These are phyloP conservation scores for Andrena bucephala DNA, from an alignment of 2,888 invertebrate genomes.

Conservation along the genomic window DNA sequence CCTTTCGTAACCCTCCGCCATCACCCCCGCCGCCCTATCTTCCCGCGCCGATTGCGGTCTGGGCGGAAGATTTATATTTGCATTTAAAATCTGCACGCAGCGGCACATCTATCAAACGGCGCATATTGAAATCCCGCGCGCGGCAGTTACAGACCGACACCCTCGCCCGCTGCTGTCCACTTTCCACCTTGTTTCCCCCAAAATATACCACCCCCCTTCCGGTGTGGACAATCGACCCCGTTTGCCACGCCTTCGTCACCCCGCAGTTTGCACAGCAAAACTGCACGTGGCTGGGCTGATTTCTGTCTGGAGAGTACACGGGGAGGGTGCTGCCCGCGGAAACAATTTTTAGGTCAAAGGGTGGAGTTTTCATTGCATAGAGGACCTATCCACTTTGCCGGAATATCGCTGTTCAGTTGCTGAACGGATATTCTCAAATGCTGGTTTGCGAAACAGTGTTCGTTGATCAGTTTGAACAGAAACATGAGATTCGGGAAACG, in stretches of 20 bases:
- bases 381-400: too few species aligned
- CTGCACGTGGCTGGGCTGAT: not conserved
- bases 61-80: conserved; percentile 74
- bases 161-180: conserved; percentile 22
- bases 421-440: too few species aligned
- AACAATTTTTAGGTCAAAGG: not conserved
- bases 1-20: conserved; percentile 5
- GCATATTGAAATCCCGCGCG: conserved; percentile 73
- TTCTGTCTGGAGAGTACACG: not conserved
- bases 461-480: too few species aligned
- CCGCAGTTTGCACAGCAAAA: conserved; percentile 20
- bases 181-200: conserved; percentile 49
- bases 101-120: conserved; percentile 75
- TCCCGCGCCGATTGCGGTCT: conserved; percentile 35
- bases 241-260: conserved; percentile 46
- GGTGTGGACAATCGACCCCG: conserved; percentile 16
- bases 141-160: conserved; percentile 37
- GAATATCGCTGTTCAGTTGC: too few species aligned
- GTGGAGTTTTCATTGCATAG: too few species aligned
- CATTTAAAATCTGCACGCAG: conserved; percentile 74
- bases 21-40: not conserved
- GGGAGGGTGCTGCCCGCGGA: too few species aligned
- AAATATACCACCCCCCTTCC: conserved; percentile 50
- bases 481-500: too few species aligned
- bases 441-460: too few species aligned